Percentiles rank a stretch among this genome's conserved stretches.
phyloP scores from a whole-genome alignment of 2,797 vertebrate genomes.

The Anabacerthia variegaticeps region DNA sequence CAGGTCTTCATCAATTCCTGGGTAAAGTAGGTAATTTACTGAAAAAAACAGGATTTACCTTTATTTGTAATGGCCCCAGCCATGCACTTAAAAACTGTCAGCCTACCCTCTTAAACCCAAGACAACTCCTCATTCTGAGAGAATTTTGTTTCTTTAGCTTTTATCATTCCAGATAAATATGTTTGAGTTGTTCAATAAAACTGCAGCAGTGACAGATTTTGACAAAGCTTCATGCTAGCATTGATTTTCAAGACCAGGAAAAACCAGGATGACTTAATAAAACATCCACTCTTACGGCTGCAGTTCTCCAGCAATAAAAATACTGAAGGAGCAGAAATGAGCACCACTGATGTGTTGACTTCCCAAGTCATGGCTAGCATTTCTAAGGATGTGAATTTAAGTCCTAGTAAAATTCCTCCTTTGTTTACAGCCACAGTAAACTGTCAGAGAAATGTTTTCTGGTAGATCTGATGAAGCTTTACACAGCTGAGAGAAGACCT shows the following conservation, averaged over 20 bases:
- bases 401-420: neutral
- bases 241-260: neutral
- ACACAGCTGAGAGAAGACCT: neutral
- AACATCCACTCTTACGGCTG: neutral
- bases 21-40: neutral
- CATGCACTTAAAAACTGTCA: neutral
- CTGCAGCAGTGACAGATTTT: neutral
- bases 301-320: neutral
- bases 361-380: neutral
- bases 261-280: neutral
- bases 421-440: neutral
- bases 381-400: neutral
- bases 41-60: neutral
- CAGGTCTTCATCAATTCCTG: neutral
- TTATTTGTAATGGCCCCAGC: neutral
- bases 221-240: neutral
- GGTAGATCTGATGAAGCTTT: neutral
- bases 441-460: neutral
- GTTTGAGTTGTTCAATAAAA: neutral
- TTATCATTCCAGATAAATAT: neutral
- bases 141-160: neutral
- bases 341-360: neutral
- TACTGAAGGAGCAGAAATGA: neutral
- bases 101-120: neutral
- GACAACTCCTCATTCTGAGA: neutral